Evolutionary conservation across 2,888 invertebrate species (phyloP).

Genomic region (Clivina fossor): DNA sequence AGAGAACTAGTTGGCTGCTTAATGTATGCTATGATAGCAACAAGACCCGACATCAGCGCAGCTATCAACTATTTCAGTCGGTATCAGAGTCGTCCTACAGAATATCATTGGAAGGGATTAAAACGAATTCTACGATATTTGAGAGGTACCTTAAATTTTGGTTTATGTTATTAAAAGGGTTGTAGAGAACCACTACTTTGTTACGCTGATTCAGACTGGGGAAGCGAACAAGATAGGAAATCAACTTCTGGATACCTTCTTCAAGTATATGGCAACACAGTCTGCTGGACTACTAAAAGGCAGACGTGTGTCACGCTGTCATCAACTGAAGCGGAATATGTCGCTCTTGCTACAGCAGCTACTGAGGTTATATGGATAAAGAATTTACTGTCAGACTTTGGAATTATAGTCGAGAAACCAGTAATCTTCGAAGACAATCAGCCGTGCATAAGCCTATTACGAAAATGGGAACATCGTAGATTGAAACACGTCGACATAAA

Average conservation of each 20-base stretch:
- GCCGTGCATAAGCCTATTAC: constrained; percentile 37
- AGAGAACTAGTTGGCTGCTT: constrained; percentile 12
- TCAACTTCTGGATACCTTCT: constrained; percentile 43
- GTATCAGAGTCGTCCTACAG: constrained; percentile 7
- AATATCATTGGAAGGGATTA: constrained; percentile 15
- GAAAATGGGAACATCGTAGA: constrained; percentile 39
- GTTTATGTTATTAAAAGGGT: constrained; percentile 6
- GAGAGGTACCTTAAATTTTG: constrained; percentile 12
- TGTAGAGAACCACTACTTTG: constrained; percentile 20
- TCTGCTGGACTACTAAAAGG: constrained; percentile 43
- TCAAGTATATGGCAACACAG: constrained; percentile 39
- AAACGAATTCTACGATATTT: constrained; percentile 25
- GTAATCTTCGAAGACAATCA: constrained; percentile 41
- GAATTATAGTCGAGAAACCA: constrained; percentile 9
- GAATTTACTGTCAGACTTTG: constrained; percentile 38
- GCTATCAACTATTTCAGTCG: constrained; percentile 12
- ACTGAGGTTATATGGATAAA: constrained; percentile 42
- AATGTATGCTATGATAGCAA: constrained; percentile 12
- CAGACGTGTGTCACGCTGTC: constrained; percentile 43
- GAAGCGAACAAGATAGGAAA: constrained; percentile 39
- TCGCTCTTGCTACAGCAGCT: constrained; percentile 40
- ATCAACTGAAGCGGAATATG: constrained; percentile 45
- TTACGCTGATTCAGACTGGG: constrained; percentile 44
- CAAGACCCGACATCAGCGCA: constrained; percentile 12
- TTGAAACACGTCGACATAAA: constrained; percentile 27